Base-by-base conservation (phyloP, 2,113 vertebrate genomes). In the Brachypteracias leptosomus region DNA sequence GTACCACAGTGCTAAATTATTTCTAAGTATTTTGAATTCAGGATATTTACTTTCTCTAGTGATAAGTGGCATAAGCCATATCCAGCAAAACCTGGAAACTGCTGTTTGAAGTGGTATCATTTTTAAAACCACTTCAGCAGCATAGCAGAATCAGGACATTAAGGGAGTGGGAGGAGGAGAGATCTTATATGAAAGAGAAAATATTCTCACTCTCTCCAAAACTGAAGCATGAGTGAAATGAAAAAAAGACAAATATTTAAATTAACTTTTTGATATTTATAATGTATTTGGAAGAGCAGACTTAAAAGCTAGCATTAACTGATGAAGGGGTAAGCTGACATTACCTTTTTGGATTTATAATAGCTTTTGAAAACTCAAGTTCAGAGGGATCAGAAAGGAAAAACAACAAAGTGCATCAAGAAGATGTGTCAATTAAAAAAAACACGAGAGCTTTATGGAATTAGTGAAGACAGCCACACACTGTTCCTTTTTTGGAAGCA, bases 231-330 rank as follows among this genome's bases (percentile, higher is more conserved):
- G 26, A 82, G 46, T 73, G 54, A 89, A 93, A 87, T 47, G 7
- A 81, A 78, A 95, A 82, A 70, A 36, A 59, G 49, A 78, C 20
- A 86, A 94, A 90, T 79, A 95, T 90, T 95, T 92, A 92, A 93
- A 95, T 92, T 79, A 77, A 85, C 51, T 88, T 97, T 88, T 87
- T 89, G 62, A 88, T 90, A 89, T 88, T 15, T 67, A 80, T 93
- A 18, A 80, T 71, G 59, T 85, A 58, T 86, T 83, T 88, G 47
- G 68, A 93, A 88, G 57, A 72, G 38, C 29, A 81, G 79, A 85
- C 70, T 92, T 95, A 94, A 96, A 96, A 96, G 88, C 68, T 14
- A 78, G 28, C 21, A 35, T 38, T 49, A 81, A 57, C 31, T 78
- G 92, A 90, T 63, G 54, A 96, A 96, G 76, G 71, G 36, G 33